Evolutionary conservation across 2,888 invertebrate genomes (phyloP), one percentile per base, ranked within the genome.

Genomic region (Aplocera efformata): DNA sequence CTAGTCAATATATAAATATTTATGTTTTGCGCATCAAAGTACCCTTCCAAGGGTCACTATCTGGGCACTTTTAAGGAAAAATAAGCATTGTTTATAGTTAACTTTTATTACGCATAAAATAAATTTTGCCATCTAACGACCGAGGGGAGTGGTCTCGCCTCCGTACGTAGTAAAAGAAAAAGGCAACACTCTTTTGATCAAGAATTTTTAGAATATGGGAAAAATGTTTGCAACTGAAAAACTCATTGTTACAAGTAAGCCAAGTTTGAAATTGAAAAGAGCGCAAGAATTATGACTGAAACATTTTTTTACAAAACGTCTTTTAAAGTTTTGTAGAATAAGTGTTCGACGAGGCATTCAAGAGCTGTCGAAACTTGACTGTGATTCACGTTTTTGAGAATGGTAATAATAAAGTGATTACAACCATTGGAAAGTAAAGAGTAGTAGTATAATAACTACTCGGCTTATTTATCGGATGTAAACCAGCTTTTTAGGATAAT

Each of bases 231-330:
- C 13, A 17, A 17, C 5, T 17, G 13, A 17, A 10, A 29, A 30
- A n/a, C 10, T 8, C 23, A 25, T 37, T 37, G 30, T 25, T 13
- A 29, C 1, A 25, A 32, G 11, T 13, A 38, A 20, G 25, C 25
- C 20, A 40, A 40, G 30, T 40, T 34, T 33, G 24, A 34, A 34
- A 34, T 34, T 41, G 27, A 28, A 38, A 32, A 27, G 32, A 32
- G 21, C 11, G 7, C 28, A 23, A 23, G 13, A 32, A 17, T 32
- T 13, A 27, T 22, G 10, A 11, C 11, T 6, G 8, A 20, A 30
- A 30, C 36, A 6, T 2, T 17, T 17, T 17, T 17, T 17, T 17
- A 17, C 13, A 17, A 17, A 3, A 17, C 2, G 13, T 17, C 13
- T 17, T 17, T 17, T 5, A 17, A 17, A 17, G 13, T 17, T 17